Evolutionary conservation across 2,113 vertebrate genomes (phyloP).

Genomic region (Potamarius usumacintae): DNA sequence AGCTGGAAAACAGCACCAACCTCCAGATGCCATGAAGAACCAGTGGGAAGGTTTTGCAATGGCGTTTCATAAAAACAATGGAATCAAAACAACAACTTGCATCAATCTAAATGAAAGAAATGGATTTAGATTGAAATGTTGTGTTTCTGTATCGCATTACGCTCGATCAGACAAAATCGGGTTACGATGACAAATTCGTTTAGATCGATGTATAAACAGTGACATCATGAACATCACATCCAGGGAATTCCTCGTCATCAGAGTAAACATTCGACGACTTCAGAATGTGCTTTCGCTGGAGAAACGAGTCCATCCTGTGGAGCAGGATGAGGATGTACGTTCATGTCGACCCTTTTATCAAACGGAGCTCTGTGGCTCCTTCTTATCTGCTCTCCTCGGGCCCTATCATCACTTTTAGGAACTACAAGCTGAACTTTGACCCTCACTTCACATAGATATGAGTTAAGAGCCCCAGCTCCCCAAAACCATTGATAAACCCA

Average conservation of each 20-base stretch:
- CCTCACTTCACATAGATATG: conserved; percentile 52
- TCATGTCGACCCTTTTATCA: conserved; percentile 47
- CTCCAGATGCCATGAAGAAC: not conserved
- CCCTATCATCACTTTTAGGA: conserved; percentile 59
- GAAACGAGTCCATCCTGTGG: not conserved
- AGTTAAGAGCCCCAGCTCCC: conserved; percentile 45
- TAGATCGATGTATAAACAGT: not conserved
- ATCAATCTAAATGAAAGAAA: conserved; percentile 12
- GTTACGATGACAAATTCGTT: not conserved
- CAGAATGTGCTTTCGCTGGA: not conserved
- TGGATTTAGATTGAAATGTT: not conserved
- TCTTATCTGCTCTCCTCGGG: conserved; percentile 50
- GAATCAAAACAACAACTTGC: not conserved
- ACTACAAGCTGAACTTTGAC: conserved; percentile 56
- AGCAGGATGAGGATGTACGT: not conserved
- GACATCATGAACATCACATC: not conserved
- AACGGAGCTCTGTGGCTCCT: conserved; percentile 53
- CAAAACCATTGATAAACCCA: conserved; percentile 47
- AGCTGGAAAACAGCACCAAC: not conserved
- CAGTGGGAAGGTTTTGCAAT: not conserved
- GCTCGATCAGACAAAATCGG: not conserved
- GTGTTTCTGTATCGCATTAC: not conserved
- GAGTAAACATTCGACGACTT: not conserved
- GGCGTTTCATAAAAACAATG: not conserved
- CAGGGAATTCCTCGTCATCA: not conserved